These are phyloP conservation scores for Caenorhabditis afra DNA, from an alignment of 2,888 invertebrate genomes.

Conservation along the genomic window DNA sequence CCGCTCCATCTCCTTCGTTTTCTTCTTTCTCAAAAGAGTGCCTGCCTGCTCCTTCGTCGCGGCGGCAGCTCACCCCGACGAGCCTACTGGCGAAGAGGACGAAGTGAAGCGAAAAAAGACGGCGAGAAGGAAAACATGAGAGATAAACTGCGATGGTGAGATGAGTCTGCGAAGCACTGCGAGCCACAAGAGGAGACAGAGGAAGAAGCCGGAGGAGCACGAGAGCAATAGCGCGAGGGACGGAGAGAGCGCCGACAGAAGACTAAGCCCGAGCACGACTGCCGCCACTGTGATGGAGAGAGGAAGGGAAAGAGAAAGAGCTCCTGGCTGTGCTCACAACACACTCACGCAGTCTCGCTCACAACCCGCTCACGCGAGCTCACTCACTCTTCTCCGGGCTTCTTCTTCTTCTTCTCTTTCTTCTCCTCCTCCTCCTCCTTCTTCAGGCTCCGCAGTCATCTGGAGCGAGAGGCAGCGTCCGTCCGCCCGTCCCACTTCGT, in stretches of 20 bases:
- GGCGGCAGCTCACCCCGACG: slow-evolving; percentile 6
- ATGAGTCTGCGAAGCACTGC: slow-evolving; percentile 10
- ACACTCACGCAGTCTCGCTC: slow-evolving; percentile 18
- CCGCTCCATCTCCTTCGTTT: slow-evolving; percentile 18
- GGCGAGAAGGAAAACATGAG: slow-evolving; percentile 12
- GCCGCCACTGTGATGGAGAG: slow-evolving; percentile 6
- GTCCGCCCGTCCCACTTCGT: slow-evolving; percentile 14
- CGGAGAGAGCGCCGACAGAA: background rate
- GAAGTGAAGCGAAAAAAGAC: slow-evolving; percentile 31
- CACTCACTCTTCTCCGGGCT: slow-evolving; percentile 18
- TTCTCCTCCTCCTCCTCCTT: too few species aligned
- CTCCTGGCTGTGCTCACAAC: slow-evolving; percentile 13
- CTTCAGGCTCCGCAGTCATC: slow-evolving; percentile 35
- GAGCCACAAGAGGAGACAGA: slow-evolving; percentile 18
- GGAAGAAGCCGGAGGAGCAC: slow-evolving; percentile 16
- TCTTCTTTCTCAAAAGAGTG: slow-evolving; percentile 27
- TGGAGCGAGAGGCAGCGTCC: slow-evolving; percentile 20
- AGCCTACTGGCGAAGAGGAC: slow-evolving; percentile 12
- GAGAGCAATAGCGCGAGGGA: slow-evolving; percentile 2
- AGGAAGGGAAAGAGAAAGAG: background rate
- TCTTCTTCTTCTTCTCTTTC: slow-evolving; percentile 7
- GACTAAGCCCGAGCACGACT: slow-evolving; percentile 16
- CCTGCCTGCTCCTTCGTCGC: slow-evolving; percentile 18
- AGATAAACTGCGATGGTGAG: slow-evolving; percentile 27
- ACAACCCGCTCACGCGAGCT: slow-evolving; percentile 32